A percentile compares a stretch with the other conserved stretches of the same genome.
These are phyloP conservation scores for Crocodylus rhombifer DNA, from an alignment of 2,797 vertebrate species.

Conservation along the genomic window DNA sequence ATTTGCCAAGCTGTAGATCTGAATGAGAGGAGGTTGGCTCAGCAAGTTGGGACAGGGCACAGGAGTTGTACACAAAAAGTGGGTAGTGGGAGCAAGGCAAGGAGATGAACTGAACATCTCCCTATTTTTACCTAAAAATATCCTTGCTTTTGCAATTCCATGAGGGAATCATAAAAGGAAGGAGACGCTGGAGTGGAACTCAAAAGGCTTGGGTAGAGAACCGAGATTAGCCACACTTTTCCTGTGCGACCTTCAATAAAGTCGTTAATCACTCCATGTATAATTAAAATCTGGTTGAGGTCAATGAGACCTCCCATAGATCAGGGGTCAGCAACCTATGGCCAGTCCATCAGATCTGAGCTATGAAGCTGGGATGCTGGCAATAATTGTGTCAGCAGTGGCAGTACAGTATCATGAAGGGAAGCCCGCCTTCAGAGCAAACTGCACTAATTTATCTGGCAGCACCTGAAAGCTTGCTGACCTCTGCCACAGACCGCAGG, in stretches of 20 bases:
- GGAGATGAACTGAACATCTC: not conserved
- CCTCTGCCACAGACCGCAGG: not conserved
- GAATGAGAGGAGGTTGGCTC: not conserved
- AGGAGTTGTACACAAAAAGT: not conserved
- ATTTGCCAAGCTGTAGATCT: not conserved
- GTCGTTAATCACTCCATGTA: not conserved
- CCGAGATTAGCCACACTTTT: rapidly evolving
- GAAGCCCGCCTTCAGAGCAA: too few relatives aligned
- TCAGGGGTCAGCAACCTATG: too few relatives aligned
- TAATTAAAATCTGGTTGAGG: not conserved
- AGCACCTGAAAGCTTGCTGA: too few relatives aligned
- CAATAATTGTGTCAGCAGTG: too few relatives aligned
- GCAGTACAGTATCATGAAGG: too few relatives aligned
- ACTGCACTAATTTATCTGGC: too few relatives aligned
- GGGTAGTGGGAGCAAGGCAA: rapidly evolving
- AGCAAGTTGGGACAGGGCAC: not conserved
- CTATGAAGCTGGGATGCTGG: too few relatives aligned
- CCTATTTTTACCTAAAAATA: not conserved
- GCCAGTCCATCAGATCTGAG: too few relatives aligned
- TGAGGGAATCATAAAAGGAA: rapidly evolving
- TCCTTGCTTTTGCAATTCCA: not conserved
- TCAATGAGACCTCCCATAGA: not conserved
- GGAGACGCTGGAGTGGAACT: not conserved
- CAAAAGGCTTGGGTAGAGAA: not conserved
- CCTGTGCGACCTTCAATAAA: not conserved